phyloP scores from a whole-genome alignment of 2,113 vertebrate species.

The Jaculus jaculus region DNA sequence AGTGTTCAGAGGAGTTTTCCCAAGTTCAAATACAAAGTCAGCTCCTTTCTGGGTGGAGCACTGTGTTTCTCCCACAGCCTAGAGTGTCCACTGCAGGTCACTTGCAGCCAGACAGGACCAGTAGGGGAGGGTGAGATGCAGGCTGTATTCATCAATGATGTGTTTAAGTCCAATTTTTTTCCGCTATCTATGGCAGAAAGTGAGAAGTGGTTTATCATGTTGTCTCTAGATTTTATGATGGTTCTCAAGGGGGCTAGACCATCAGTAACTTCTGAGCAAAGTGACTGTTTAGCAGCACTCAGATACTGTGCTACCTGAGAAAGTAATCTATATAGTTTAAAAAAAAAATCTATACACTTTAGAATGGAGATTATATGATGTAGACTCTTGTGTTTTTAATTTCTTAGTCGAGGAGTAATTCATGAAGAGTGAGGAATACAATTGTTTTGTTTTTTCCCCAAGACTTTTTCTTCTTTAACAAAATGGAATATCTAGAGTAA shows the following conservation, averaged over 20 bases:
- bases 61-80: not conserved
- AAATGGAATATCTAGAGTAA: not conserved
- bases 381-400: not conserved
- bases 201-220: accelerated
- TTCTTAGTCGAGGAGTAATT: not conserved
- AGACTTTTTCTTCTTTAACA: not conserved
- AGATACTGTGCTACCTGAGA: not conserved
- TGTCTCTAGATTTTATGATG: not conserved
- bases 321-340: not conserved
- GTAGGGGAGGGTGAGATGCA: not conserved
- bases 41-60: not conserved
- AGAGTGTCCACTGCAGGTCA: not conserved
- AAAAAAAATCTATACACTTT: not conserved
- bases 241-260: not conserved
- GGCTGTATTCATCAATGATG: not conserved
- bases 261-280: not conserved
- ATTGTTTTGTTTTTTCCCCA: not conserved
- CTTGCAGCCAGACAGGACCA: not conserved
- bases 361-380: not conserved
- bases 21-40: conserved; percentile 25
- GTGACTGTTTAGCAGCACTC: not conserved
- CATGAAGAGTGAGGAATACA: conserved; percentile 14
- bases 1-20: conserved; percentile 7
- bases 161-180: not conserved
- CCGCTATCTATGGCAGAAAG: not conserved